Percentiles rank a stretch among this genome's conserved stretches.
These are phyloP conservation scores for Nomada fucata DNA, from an alignment of 2,888 invertebrate genomes.

Conservation along the genomic window DNA sequence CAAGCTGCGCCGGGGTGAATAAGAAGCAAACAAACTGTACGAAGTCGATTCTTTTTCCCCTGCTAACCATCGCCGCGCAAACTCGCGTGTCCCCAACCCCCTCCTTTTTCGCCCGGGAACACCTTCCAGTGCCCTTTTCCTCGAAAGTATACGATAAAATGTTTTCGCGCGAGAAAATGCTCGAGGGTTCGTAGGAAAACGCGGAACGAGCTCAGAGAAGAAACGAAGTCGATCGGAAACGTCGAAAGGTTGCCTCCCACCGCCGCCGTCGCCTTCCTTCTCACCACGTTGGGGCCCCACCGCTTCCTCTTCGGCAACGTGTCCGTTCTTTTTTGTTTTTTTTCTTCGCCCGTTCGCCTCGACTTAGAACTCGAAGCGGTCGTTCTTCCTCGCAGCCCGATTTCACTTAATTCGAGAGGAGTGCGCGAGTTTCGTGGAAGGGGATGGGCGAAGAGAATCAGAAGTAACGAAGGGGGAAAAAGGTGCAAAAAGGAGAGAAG, in stretches of 20 bases:
- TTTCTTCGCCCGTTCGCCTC: conserved; percentile 42
- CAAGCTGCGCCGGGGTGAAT: conserved; percentile 40
- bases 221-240: conserved; percentile 76
- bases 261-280: conserved; percentile 37
- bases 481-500: conserved; percentile 25
- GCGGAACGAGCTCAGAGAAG: conserved; percentile 38
- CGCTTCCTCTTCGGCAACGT: background rate
- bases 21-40: conserved; percentile 50
- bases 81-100: too few species aligned
- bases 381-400: conserved; percentile 70
- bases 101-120: conserved; percentile 21
- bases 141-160: conserved; percentile 57
- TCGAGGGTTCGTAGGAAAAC: conserved; percentile 54
- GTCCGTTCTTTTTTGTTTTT: conserved; percentile 19
- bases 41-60: conserved; percentile 43
- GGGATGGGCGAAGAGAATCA: conserved; percentile 22
- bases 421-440: conserved; percentile 73
- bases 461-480: background rate
- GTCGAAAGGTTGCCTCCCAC: conserved; percentile 65
- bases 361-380: conserved; percentile 61
- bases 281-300: conserved; percentile 24
- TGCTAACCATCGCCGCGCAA: background rate
- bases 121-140: conserved; percentile 30
- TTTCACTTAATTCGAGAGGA: conserved; percentile 73
- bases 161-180: conserved; percentile 74